Conservation (phyloP, 2,888 invertebrate genomes). For the Eupeodes latifasciatus region DNA sequence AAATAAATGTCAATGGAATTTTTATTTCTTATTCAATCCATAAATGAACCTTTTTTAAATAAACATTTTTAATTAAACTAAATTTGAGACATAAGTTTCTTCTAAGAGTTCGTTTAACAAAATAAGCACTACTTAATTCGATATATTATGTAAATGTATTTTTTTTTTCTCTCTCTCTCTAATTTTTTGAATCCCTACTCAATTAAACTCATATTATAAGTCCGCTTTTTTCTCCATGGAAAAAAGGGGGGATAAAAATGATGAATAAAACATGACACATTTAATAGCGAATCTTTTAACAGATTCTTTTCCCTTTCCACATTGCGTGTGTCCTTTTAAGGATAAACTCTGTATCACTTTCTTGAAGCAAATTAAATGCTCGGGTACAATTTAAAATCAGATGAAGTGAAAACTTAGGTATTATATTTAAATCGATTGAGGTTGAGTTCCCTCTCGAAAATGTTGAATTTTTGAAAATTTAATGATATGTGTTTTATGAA, state of each 20-base stretch:
- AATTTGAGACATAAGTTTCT: conserved; percentile 21
- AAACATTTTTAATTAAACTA: not conserved
- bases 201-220: conserved; percentile 66
- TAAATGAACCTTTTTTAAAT: not conserved
- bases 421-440: not conserved
- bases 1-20: not conserved
- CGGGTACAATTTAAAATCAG: not conserved
- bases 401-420: not conserved
- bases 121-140: conserved; percentile 40
- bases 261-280: conserved; percentile 77
- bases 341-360: not conserved
- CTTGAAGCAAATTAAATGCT: not conserved
- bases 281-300: conserved; percentile 71
- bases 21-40: not conserved
- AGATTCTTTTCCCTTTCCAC: conserved; percentile 56
- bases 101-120: not conserved
- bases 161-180: not conserved
- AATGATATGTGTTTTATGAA: conserved; percentile 55
- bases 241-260: conserved; percentile 73
- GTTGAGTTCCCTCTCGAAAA: not conserved
- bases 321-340: conserved; percentile 21
- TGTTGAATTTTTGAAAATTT: conserved; percentile 32
- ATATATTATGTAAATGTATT: conserved; percentile 21
- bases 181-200: conserved; percentile 53
- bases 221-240: conserved; percentile 67